Percentiles rank a stretch among this genome's conserved stretches.
phyloP scores from a whole-genome alignment of 2,797 vertebrate species.

The Eurystomus glaucurus region DNA sequence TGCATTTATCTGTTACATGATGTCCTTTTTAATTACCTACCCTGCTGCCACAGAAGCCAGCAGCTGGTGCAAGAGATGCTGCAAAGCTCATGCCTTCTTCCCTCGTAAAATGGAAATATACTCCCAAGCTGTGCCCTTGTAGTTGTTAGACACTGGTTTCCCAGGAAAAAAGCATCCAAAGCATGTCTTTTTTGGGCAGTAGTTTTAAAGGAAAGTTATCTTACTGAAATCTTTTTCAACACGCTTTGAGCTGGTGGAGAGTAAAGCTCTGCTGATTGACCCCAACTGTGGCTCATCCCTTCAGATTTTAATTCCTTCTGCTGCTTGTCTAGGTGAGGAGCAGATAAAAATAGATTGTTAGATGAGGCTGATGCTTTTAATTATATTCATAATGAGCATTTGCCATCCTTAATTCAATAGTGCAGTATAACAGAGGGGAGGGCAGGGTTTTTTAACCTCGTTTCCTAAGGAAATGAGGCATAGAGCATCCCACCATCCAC shows the following conservation, averaged over 20 bases:
- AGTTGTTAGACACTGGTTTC: not conserved
- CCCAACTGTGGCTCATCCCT: not conserved
- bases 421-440: not conserved
- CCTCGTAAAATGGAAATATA: not conserved
- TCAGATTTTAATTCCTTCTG: constrained; percentile 27
- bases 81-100: constrained; percentile 15
- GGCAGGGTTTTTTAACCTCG: constrained; percentile 40
- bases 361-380: constrained; percentile 60
- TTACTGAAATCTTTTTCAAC: not conserved
- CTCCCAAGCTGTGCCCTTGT: not conserved
- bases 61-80: constrained; percentile 23
- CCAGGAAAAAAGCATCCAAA: not conserved
- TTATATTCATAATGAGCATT: constrained; percentile 58
- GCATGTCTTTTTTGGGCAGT: not conserved
- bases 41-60: not conserved
- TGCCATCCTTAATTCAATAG: constrained; percentile 53
- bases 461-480: constrained; percentile 65
- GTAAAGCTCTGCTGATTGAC: not conserved
- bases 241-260: not conserved
- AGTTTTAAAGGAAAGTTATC: not conserved
- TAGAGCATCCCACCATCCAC: constrained; percentile 7
- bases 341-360: constrained; percentile 57
- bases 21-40: constrained; percentile 67
- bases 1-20: constrained; percentile 54
- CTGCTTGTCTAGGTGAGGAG: constrained; percentile 51